Evolutionary conservation across 2,888 invertebrate species (phyloP).

Genomic region (Thymelicus lineola): DNA sequence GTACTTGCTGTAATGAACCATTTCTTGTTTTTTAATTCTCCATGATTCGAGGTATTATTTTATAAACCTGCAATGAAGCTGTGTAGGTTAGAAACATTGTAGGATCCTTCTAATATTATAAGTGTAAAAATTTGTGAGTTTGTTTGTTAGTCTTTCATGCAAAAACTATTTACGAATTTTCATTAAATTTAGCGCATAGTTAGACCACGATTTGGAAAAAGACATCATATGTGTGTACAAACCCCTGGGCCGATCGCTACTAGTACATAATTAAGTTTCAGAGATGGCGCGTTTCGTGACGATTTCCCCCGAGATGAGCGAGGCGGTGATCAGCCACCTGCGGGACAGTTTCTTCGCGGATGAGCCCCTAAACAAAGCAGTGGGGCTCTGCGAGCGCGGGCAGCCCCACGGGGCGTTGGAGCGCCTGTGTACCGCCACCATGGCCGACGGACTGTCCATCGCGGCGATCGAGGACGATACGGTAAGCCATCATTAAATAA

Average conservation of each 20-base stretch:
- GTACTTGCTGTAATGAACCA: neutral
- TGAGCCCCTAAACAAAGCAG: slow-evolving; percentile 92
- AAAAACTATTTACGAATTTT: no score
- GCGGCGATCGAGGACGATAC: slow-evolving; percentile 87
- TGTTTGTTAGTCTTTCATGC: no score
- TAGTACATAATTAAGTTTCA: slow-evolving; percentile 32
- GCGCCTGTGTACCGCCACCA: slow-evolving; percentile 88
- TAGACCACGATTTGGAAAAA: no score
- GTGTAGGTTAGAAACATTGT: no score
- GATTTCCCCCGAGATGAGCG: slow-evolving; percentile 71
- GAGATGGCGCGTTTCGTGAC: slow-evolving; percentile 65
- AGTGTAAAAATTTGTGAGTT: no score
- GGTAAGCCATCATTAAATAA: slow-evolving; percentile 68
- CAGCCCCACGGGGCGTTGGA: slow-evolving; percentile 90
- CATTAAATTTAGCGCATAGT: no score
- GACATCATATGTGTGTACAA: no score
- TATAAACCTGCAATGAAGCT: no score
- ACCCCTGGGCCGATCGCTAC: no score
- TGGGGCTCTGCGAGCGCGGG: slow-evolving; percentile 89
- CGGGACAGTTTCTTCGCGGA: slow-evolving; percentile 92
- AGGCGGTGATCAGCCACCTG: slow-evolving; percentile 89
- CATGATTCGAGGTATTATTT: no score
- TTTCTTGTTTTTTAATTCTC: neutral
- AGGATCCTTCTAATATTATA: no score
- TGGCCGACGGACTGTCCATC: slow-evolving; percentile 89